phyloP scores from a whole-genome alignment of 2,888 invertebrate species.

The Cenopis cana region DNA sequence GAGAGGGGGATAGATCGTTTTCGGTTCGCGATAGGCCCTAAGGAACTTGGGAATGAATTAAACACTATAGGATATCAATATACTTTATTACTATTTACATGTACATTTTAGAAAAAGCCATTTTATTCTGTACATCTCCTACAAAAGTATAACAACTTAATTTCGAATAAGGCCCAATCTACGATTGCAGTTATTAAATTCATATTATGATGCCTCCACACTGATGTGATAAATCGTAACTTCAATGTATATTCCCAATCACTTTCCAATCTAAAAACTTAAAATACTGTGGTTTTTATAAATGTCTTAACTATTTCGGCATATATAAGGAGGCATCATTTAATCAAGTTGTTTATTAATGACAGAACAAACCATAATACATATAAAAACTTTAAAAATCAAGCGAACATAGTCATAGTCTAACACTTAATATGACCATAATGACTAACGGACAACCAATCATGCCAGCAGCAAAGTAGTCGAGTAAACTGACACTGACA shows the following conservation, averaged over 20 bases:
- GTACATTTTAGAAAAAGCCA: slow-evolving; percentile 68
- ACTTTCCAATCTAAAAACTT: not conserved
- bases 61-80: slow-evolving; percentile 52
- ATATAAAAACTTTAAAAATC: not conserved
- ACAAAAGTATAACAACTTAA: slow-evolving; percentile 62
- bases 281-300: not conserved
- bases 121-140: slow-evolving; percentile 63
- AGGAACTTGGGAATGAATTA: slow-evolving; percentile 42
- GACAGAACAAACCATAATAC: not conserved
- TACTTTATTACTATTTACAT: slow-evolving; percentile 71
- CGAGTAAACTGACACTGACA: not conserved
- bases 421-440: not conserved
- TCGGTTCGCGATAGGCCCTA: too few species aligned
- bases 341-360: not conserved
- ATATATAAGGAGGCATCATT: not conserved
- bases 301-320: not conserved
- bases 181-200: slow-evolving; percentile 49
- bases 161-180: slow-evolving; percentile 70
- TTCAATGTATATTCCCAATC: not conserved
- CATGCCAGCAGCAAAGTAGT: not conserved
- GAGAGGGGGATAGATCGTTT: too few species aligned
- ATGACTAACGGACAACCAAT: not conserved
- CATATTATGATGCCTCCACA: slow-evolving; percentile 8
- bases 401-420: not conserved
- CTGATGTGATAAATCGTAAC: not conserved